Evolutionary conservation across 2,888 invertebrate species (phyloP).

Genomic region (Morpho helenor): DNA sequence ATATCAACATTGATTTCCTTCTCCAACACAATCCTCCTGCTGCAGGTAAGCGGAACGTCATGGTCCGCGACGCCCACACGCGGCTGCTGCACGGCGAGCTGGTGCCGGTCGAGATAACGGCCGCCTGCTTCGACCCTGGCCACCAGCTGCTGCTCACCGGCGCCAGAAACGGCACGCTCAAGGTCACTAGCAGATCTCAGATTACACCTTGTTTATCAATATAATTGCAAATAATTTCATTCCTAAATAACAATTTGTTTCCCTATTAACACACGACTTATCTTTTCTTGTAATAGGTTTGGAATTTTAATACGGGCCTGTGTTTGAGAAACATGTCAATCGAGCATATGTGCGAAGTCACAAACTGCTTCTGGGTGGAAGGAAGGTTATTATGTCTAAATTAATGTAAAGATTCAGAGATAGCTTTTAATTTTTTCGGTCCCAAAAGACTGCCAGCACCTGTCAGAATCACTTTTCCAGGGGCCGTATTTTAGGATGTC

Average conservation of each 20-base stretch:
- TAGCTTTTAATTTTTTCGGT: no score
- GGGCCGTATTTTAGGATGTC: no score
- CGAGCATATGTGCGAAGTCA: conserved; percentile 79
- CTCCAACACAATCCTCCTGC: no score
- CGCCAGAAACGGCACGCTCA: conserved; percentile 87
- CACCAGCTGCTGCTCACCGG: conserved; percentile 87
- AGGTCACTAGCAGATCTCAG: conserved; percentile 45
- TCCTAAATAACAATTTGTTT: no score
- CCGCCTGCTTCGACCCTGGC: conserved; percentile 87
- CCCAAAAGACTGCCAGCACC: no score
- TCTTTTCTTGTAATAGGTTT: conserved; percentile 67
- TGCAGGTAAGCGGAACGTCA: conserved; percentile 82
- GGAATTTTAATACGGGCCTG: conserved; percentile 91
- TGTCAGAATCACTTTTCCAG: no score
- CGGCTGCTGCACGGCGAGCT: conserved; percentile 82
- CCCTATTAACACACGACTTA: not conserved
- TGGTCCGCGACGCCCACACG: conserved; percentile 85
- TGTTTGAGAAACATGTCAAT: conserved; percentile 84
- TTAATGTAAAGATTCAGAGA: no score
- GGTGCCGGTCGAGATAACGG: conserved; percentile 85
- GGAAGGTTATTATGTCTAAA: conserved; percentile 57
- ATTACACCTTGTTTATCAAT: no score
- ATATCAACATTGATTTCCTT: no score
- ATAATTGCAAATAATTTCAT: no score
- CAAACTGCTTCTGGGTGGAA: conserved; percentile 78